Percentiles rank a stretch among this genome's conserved stretches.
phyloP scores from a whole-genome alignment of 2,113 vertebrate species.

The Pterophyllum scalare region DNA sequence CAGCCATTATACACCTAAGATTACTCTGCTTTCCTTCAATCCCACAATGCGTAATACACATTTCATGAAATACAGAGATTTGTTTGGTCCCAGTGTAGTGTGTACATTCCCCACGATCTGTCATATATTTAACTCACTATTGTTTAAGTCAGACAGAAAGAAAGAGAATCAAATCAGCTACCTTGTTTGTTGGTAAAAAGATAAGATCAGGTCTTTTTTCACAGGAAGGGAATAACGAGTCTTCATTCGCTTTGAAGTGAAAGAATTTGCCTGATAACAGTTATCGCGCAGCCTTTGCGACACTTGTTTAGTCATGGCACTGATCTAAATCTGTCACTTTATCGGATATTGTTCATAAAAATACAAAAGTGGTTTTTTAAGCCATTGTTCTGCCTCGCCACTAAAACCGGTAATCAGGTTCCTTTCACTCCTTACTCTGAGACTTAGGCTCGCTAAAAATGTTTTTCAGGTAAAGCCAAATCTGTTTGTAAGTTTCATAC shows the following conservation, averaged over 20 bases:
- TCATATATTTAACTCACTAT: background rate
- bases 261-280: background rate
- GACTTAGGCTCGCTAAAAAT: background rate
- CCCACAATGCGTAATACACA: background rate
- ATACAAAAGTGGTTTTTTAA: background rate
- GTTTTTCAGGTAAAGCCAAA: background rate
- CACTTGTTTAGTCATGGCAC: background rate
- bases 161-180: background rate
- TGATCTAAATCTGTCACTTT: slow-evolving; percentile 15
- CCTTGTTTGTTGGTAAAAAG: background rate
- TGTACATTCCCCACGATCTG: background rate
- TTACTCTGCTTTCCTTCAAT: background rate
- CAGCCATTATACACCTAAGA: background rate
- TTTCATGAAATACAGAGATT: background rate
- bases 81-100: background rate
- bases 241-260: background rate
- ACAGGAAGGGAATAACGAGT: background rate
- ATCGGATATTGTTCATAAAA: background rate
- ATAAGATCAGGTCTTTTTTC: slow-evolving; percentile 16
- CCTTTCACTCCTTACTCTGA: background rate
- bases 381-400: background rate
- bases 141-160: background rate
- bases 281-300: background rate
- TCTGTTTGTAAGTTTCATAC: too few relatives aligned
- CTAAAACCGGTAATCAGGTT: background rate